Evolutionary conservation across 2,113 vertebrate species (phyloP), one percentile per base, ranked within the genome.

Genomic region (Pantherophis guttatus): DNA sequence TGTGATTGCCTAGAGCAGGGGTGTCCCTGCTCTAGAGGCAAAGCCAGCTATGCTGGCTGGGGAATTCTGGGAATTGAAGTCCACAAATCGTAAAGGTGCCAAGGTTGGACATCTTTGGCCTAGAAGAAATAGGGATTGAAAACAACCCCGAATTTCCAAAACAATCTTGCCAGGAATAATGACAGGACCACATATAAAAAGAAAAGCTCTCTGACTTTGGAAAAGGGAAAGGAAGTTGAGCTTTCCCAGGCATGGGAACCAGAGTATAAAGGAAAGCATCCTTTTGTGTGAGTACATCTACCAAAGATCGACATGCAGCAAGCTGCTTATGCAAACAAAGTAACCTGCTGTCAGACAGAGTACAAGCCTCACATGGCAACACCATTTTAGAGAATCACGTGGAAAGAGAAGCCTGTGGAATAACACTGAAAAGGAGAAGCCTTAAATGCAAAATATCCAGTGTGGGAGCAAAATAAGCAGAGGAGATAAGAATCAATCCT

Each of bases 101-200:
- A 70, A 70, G 12, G 12, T 70, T n/a, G 12, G 29, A 70, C 12
- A 70, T 70, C 12, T 70, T 70, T 70, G 26, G 0, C 65, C 5
- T 95, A 95, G 95, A 97, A 96, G 95, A 97, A 96, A 95, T 93
- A 96, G 94, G 94, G 94, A 94, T 95, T 97, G 59, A 0, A 93
- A 94, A 95, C 94, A 96, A 97, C 95, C 95, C 95, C 52, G 19
- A 29, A 95, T 94, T 93, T 96, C 95, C 95, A 96, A 96, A 96
- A 95, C 94, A 95, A 96, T 94, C 70, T 91, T 95, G 59, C 93
- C 94, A 92, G 95, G 89, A 94, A 92, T 96, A 94, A 96, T 95
- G 89, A 95, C 91, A 88, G 90, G 94, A 95, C 94, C 91, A 94
- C 52, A 95, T 92, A 93, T 88, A 48, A 48, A 95, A 87, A 94